Evolutionary conservation across 2,888 invertebrate genomes (phyloP).

Genomic region (Amphipyra berbera): DNA sequence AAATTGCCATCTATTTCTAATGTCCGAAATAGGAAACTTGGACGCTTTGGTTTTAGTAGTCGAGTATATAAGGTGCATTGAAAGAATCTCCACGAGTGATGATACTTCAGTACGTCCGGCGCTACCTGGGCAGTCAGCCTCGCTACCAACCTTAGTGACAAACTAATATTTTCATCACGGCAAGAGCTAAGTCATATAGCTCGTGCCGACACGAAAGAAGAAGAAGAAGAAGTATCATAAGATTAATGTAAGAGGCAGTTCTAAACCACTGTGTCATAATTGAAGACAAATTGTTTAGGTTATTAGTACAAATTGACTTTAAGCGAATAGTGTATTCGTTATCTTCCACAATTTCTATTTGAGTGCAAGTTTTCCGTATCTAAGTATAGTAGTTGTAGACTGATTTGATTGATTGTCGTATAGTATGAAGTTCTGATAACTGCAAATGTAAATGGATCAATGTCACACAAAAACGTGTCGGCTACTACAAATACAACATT

Average conservation of each 20-base stretch:
- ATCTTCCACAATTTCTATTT: slow-evolving; percentile 1
- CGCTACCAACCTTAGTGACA: too few species aligned
- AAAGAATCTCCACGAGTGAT: too few species aligned
- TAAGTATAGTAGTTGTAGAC: background rate
- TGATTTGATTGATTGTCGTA: slow-evolving; percentile 3
- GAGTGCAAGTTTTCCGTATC: background rate
- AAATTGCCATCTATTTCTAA: background rate
- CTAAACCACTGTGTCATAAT: background rate
- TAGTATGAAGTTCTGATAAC: slow-evolving; percentile 25
- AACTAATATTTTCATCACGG: too few species aligned
- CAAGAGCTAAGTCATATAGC: too few species aligned
- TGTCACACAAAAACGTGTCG: slow-evolving; percentile 40
- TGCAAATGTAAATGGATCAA: slow-evolving; percentile 27
- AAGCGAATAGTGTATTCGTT: background rate
- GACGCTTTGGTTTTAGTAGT: too few species aligned
- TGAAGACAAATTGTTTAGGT: background rate
- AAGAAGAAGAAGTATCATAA: too few species aligned
- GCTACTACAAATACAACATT: slow-evolving; percentile 36
- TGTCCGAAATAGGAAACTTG: background rate
- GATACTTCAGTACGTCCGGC: too few species aligned
- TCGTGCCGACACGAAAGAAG: too few species aligned
- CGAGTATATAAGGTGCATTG: too few species aligned
- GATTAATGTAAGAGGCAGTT: background rate
- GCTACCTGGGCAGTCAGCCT: too few species aligned
- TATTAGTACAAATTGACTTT: slow-evolving; percentile 3